These are phyloP conservation scores for Philopedon plagiatum DNA, from an alignment of 2,888 invertebrate genomes.

Conservation along the genomic window DNA sequence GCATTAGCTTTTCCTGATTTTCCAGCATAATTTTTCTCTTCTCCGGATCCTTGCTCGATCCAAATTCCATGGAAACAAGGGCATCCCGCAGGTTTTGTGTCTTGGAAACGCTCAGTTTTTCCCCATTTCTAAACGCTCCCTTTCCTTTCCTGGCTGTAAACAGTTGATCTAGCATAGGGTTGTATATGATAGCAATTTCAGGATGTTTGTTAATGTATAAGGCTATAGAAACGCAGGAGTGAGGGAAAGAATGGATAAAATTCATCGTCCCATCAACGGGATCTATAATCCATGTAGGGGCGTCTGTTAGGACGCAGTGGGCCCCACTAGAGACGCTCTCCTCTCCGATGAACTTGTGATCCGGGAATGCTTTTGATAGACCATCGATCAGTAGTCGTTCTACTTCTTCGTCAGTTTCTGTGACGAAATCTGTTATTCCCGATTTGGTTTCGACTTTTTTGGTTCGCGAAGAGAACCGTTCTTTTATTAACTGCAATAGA, in stretches of 20 bases:
- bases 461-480: conserved; percentile 71
- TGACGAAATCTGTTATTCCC: conserved; percentile 93
- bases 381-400: conserved; percentile 87
- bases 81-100: conserved; percentile 79
- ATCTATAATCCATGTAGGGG: conserved; percentile 98
- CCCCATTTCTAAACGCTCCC: conserved; percentile 91
- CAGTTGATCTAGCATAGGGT: conserved; percentile 89
- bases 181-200: conserved; percentile 90
- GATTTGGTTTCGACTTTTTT: conserved; percentile 83
- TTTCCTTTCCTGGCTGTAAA: conserved; percentile 89
- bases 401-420: conserved; percentile 94
- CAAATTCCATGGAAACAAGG: conserved; percentile 83
- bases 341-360: conserved; percentile 94
- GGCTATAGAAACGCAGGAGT: conserved; percentile 91
- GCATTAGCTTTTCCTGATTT: conserved; percentile 77
- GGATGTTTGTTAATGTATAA: conserved; percentile 81
- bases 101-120: conserved; percentile 80
- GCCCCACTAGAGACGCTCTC: conserved; percentile 79
- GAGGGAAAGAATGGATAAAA: conserved; percentile 94
- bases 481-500: conserved; percentile 63
- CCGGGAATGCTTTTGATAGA: conserved; percentile 79
- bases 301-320: conserved; percentile 83
- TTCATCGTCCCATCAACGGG: conserved; percentile 99
- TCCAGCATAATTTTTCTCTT: conserved; percentile 77
- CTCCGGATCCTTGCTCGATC: conserved; percentile 82